These are phyloP conservation scores for Imbricaverruca yamaguchii DNA, from an alignment of 2,888 invertebrate species.

Conservation along the genomic window DNA sequence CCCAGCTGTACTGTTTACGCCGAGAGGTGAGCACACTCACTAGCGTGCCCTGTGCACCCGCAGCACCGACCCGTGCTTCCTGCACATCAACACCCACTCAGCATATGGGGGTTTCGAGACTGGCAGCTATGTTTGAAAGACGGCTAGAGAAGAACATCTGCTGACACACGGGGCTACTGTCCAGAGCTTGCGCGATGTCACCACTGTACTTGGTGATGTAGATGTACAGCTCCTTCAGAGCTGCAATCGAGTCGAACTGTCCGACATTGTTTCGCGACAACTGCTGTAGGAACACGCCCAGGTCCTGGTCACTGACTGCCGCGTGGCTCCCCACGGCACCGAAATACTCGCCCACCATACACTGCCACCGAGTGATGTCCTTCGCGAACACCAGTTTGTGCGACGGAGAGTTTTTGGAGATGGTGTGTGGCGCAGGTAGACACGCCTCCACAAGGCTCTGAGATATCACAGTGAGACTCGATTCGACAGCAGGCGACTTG, in stretches of 20 bases:
- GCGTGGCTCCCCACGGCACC: slow-evolving; percentile 76
- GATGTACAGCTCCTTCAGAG: slow-evolving; percentile 92
- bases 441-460: slow-evolving; percentile 96
- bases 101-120: not conserved
- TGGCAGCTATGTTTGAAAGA: slow-evolving; percentile 15
- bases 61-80: too few relatives aligned
- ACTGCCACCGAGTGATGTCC: slow-evolving; percentile 86
- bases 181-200: slow-evolving; percentile 54
- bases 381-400: slow-evolving; percentile 93
- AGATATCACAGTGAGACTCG: slow-evolving; percentile 87
- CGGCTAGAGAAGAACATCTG: slow-evolving; percentile 1
- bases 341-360: slow-evolving; percentile 87
- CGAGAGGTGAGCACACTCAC: too few relatives aligned
- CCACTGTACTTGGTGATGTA: slow-evolving; percentile 95
- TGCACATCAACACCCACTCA: not conserved
- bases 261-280: slow-evolving; percentile 80
- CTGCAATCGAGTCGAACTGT: slow-evolving; percentile 89
- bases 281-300: slow-evolving; percentile 89
- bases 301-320: slow-evolving; percentile 85
- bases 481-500: slow-evolving; percentile 88
- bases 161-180: not conserved
- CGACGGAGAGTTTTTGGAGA: slow-evolving; percentile 92
- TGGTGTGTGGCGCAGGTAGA: slow-evolving; percentile 64
- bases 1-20: too few relatives aligned
- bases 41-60: too few relatives aligned